Conservation (phyloP, 2,888 invertebrate species). For the Elegia similella region DNA sequence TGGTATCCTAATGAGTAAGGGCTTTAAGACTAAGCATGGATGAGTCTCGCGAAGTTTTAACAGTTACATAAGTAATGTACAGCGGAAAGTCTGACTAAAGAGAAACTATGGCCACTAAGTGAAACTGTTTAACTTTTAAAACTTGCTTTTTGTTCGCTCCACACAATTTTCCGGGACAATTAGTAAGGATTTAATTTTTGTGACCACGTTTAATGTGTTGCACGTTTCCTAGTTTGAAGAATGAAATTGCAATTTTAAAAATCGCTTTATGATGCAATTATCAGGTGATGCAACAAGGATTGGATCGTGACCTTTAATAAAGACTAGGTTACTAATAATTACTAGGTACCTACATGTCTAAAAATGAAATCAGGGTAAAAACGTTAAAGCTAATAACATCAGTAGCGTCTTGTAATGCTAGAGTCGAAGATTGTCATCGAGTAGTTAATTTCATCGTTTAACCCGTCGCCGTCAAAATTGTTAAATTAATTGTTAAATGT, state of each 20-base stretch:
- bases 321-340: too few relatives aligned
- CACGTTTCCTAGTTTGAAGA: not conserved
- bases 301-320: too few relatives aligned
- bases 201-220: not conserved
- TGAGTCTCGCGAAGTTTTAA: conserved; percentile 12
- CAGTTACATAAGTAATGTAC: conserved; percentile 17
- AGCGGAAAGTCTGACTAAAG: conserved; percentile 13
- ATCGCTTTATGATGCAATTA: not conserved
- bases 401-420: too few relatives aligned
- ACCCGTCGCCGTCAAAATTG: too few relatives aligned
- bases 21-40: conserved; percentile 9
- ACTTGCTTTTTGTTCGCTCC: conserved; percentile 11
- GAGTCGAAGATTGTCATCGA: too few relatives aligned
- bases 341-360: too few relatives aligned
- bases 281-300: too few relatives aligned
- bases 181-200: conserved; percentile 6
- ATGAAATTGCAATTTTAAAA: not conserved
- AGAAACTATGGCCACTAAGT: conserved; percentile 17
- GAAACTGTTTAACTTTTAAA: conserved; percentile 15
- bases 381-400: too few relatives aligned
- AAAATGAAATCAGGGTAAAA: too few relatives aligned
- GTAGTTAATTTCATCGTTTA: too few relatives aligned
- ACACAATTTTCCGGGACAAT: conserved; percentile 10
- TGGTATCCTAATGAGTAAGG: too few relatives aligned
- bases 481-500: too few relatives aligned